These are phyloP conservation scores for Chelonus insularis DNA, from an alignment of 1,140 invertebrate genomes.

Conservation along the genomic window DNA sequence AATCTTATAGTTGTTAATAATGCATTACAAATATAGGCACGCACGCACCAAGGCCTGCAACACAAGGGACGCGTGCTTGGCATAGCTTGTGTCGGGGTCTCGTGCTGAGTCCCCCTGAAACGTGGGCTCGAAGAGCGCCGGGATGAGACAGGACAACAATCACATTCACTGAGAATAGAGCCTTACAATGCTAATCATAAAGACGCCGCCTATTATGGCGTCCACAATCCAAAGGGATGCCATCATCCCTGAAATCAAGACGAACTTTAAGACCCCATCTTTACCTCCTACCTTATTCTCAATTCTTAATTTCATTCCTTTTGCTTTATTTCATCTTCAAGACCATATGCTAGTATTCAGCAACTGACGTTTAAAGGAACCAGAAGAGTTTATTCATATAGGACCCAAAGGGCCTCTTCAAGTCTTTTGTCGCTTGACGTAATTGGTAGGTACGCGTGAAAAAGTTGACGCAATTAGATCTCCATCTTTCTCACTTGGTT, in stretches of 20 bases:
- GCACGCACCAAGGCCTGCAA: slow-evolving; percentile 35
- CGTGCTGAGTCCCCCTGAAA: slow-evolving; percentile 4
- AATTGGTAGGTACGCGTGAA: slow-evolving; percentile 22
- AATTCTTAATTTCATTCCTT: slow-evolving; percentile 19
- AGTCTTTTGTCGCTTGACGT: slow-evolving; percentile 22
- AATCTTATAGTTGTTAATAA: slow-evolving; percentile 55
- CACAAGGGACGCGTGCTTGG: slow-evolving; percentile 54
- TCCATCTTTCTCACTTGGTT: background rate
- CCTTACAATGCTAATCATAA: slow-evolving; percentile 60
- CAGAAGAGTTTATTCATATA: slow-evolving; percentile 19
- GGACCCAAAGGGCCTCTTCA: background rate
- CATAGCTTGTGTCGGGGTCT: slow-evolving; percentile 48
- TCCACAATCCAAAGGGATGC: slow-evolving; percentile 36
- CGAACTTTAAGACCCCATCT: background rate
- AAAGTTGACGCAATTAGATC: slow-evolving; percentile 17
- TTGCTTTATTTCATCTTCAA: slow-evolving; percentile 26
- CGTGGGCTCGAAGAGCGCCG: background rate
- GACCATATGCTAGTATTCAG: background rate
- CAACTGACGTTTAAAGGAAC: slow-evolving; percentile 8
- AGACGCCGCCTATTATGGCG: slow-evolving; percentile 59
- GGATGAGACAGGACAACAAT: slow-evolving; percentile 51
- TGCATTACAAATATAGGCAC: slow-evolving; percentile 59
- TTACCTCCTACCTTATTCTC: slow-evolving; percentile 1
- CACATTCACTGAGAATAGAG: slow-evolving; percentile 54
- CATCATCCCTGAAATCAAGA: slow-evolving; percentile 4